phyloP scores from a whole-genome alignment of 2,113 vertebrate species.

The Sterrhoptilus dennistouni region DNA sequence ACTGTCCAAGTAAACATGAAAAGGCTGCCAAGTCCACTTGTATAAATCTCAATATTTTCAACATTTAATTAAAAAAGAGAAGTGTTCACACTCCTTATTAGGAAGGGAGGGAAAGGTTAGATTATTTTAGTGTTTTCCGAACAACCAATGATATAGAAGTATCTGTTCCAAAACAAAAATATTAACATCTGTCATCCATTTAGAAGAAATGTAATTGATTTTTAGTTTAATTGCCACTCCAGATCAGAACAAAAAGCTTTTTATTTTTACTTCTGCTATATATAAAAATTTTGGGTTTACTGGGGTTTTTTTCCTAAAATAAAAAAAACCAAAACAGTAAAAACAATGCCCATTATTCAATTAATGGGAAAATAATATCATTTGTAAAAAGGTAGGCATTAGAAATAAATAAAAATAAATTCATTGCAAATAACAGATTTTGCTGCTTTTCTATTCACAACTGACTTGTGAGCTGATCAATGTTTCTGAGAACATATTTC shows the following conservation, averaged over 20 bases:
- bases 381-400: background rate
- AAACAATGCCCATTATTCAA: background rate
- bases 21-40: background rate
- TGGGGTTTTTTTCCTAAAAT: background rate
- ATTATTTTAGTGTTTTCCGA: slow-evolving; percentile 1
- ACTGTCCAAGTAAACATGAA: background rate
- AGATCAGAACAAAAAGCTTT: background rate
- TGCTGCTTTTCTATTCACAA: background rate
- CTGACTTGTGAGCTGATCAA: background rate
- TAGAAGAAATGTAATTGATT: background rate
- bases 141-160: background rate
- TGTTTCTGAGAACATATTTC: slow-evolving; percentile 18
- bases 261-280: background rate
- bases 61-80: background rate
- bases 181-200: slow-evolving; percentile 27
- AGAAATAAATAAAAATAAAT: background rate
- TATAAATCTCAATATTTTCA: slow-evolving; percentile 27
- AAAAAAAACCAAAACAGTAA: background rate
- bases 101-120: background rate
- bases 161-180: background rate
- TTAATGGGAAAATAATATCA: background rate
- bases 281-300: background rate
- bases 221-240: background rate
- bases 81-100: background rate
- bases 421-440: background rate